Evolutionary conservation across 2,888 invertebrate genomes (phyloP).

Genomic region (Steromphala cineraria): DNA sequence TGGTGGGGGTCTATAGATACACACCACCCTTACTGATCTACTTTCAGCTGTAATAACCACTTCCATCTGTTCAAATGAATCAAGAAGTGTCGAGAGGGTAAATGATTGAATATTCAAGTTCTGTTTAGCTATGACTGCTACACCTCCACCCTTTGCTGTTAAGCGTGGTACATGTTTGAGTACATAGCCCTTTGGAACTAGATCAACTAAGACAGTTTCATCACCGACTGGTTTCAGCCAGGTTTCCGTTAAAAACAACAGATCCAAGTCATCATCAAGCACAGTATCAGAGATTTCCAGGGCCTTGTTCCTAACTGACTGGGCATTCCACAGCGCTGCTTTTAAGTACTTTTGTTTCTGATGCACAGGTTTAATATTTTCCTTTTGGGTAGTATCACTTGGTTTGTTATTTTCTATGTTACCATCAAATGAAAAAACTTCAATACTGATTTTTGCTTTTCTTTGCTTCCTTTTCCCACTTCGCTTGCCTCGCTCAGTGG

Average conservation of each 20-base stretch:
- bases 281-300: not conserved
- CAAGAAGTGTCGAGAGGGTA: not conserved
- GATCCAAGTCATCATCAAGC: not conserved
- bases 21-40: not conserved
- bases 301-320: too few relatives aligned
- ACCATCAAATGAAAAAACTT: too few relatives aligned
- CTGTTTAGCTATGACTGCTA: not conserved
- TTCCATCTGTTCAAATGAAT: not conserved
- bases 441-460: too few relatives aligned
- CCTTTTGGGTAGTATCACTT: too few relatives aligned
- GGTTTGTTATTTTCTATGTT: too few relatives aligned
- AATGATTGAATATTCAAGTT: not conserved
- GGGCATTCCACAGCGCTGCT: too few relatives aligned
- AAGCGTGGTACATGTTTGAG: not conserved
- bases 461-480: too few relatives aligned
- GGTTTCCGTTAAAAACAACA: not conserved
- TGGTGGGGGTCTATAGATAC: not conserved
- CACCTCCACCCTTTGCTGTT: not conserved
- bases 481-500: too few relatives aligned
- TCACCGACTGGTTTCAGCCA: not conserved
- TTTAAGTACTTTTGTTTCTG: too few relatives aligned
- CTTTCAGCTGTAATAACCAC: not conserved
- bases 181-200: not conserved
- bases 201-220: not conserved
- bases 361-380: too few relatives aligned